A percentile compares a stretch with the other conserved stretches of the same genome.
phyloP scores from a whole-genome alignment of 1,140 invertebrate genomes.

The Dysdera silvatica region DNA sequence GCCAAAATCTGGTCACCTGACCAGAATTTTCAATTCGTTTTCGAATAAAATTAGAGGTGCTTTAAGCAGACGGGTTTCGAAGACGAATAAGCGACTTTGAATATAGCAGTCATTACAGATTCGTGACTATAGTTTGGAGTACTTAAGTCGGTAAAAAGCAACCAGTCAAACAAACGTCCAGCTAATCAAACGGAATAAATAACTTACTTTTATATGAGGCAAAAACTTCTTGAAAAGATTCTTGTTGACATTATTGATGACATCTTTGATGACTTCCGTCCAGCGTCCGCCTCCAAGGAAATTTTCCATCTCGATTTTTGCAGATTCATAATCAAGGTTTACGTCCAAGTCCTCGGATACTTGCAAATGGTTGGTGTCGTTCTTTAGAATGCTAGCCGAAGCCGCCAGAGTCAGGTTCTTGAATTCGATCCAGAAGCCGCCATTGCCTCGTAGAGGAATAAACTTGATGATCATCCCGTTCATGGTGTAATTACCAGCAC shows the following conservation, averaged over 20 bases:
- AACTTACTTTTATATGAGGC: constrained; percentile 17
- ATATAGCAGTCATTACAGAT: too few species aligned
- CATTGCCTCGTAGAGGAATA: constrained; percentile 21
- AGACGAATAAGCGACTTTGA: too few species aligned
- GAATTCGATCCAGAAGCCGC: constrained; percentile 12
- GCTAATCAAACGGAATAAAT: too few species aligned
- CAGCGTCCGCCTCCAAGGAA: constrained; percentile 25
- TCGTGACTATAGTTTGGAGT: too few species aligned
- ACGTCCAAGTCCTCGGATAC: constrained; percentile 23
- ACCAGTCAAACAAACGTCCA: too few species aligned
- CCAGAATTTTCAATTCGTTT: too few species aligned
- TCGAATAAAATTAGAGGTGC: too few species aligned
- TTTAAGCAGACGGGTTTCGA: too few species aligned
- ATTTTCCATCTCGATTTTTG: constrained; percentile 21
- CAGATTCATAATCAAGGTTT: constrained; percentile 19
- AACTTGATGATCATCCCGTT: constrained; percentile 25
- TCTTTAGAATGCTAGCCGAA: constrained; percentile 6
- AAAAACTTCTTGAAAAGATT: constrained; percentile 17
- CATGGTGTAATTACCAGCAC: constrained; percentile 8
- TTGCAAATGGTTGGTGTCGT: constrained; percentile 4
- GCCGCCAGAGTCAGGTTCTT: constrained; percentile 20
- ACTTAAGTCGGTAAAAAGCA: too few species aligned
- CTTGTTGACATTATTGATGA: constrained; percentile 18
- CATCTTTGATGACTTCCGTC: constrained; percentile 20
- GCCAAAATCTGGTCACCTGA: too few species aligned